Evolutionary conservation across 2,888 invertebrate species (phyloP).

Genomic region (Cartodere bifasciata): DNA sequence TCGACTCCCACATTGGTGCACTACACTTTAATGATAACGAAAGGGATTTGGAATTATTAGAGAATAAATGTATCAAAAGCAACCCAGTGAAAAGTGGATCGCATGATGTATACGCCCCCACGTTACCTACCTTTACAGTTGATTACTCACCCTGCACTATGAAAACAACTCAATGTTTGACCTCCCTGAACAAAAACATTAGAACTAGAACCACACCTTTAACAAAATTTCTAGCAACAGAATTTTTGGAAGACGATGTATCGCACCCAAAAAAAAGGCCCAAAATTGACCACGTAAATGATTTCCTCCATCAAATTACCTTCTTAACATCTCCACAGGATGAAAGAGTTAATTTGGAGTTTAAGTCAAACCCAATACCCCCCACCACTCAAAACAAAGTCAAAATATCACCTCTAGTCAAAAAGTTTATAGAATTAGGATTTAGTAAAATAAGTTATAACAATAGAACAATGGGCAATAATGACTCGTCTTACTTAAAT

Average conservation of each 20-base stretch:
- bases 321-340: slow-evolving; percentile 25
- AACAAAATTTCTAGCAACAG: slow-evolving; percentile 19
- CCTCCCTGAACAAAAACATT: slow-evolving; percentile 40
- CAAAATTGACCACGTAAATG: slow-evolving; percentile 31
- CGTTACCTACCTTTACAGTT: slow-evolving; percentile 43
- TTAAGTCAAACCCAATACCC: slow-evolving; percentile 12
- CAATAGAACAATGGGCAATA: slow-evolving; percentile 29
- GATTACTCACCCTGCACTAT: slow-evolving; percentile 38
- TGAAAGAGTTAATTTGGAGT: slow-evolving; percentile 15
- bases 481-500: slow-evolving; percentile 41
- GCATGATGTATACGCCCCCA: slow-evolving; percentile 34
- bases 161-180: slow-evolving; percentile 31
- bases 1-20: slow-evolving; percentile 30
- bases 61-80: not conserved
- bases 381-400: slow-evolving; percentile 12
- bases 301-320: slow-evolving; percentile 29
- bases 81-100: slow-evolving; percentile 13
- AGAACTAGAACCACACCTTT: slow-evolving; percentile 34
- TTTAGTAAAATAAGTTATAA: slow-evolving; percentile 39
- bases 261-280: slow-evolving; percentile 25
- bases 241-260: slow-evolving; percentile 29
- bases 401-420: slow-evolving; percentile 47
- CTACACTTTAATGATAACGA: slow-evolving; percentile 13
- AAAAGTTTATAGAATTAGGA: slow-evolving; percentile 43
- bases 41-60: slow-evolving; percentile 2